A percentile compares a stretch with the other conserved stretches of the same genome.
Conservation (phyloP, 2,113 vertebrate species). For the Herpailurus yagouaroundi region DNA sequence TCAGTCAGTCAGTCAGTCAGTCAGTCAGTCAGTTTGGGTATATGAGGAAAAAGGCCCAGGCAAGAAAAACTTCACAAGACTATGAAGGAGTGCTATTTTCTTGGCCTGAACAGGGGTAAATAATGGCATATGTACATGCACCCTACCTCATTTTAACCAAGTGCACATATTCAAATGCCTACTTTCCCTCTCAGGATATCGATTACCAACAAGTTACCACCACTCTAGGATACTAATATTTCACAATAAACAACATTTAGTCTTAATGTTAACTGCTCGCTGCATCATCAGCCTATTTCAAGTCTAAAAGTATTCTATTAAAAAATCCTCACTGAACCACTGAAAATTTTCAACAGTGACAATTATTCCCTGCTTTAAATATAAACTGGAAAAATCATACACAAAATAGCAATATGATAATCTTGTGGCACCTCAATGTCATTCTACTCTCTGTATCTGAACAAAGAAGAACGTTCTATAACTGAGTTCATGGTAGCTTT, state of each 20-base stretch:
- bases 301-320: slow-evolving; percentile 19
- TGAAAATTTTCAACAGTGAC: background rate
- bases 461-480: slow-evolving; percentile 79
- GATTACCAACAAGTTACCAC: background rate
- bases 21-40: background rate
- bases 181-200: background rate
- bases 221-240: background rate
- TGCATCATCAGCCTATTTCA: background rate
- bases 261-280: background rate
- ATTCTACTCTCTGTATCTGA: slow-evolving; percentile 56
- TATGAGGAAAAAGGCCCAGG: background rate
- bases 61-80: background rate
- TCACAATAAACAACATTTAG: slow-evolving; percentile 42
- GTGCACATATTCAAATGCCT: background rate
- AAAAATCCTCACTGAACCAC: background rate
- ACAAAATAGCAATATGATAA: slow-evolving; percentile 71
- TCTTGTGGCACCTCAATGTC: slow-evolving; percentile 71
- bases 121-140: background rate
- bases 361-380: slow-evolving; percentile 51
- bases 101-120: background rate
- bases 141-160: background rate
- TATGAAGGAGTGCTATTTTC: background rate
- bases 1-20: background rate
- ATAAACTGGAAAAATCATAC: slow-evolving; percentile 62
- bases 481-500: slow-evolving; percentile 76